phyloP scores from a whole-genome alignment of 2,888 invertebrate species.

The Pollenia amentaria region DNA sequence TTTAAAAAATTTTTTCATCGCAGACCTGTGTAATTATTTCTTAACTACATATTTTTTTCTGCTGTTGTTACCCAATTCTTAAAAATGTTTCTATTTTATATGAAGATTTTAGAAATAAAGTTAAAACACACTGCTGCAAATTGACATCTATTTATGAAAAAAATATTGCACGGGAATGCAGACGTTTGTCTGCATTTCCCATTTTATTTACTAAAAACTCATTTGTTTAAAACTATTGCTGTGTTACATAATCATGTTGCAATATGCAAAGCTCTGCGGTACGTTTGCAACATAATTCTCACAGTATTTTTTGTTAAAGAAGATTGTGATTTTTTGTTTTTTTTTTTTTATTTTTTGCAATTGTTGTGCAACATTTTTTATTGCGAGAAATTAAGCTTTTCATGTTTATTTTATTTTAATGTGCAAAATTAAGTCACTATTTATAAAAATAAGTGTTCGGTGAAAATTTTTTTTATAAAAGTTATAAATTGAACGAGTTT shows the following conservation, averaged over 20 bases:
- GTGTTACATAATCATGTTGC: background rate
- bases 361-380: slow-evolving; percentile 22
- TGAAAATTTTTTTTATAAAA: slow-evolving; percentile 25
- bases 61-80: too few relatives aligned
- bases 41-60: too few relatives aligned
- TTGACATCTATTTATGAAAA: background rate
- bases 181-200: slow-evolving; percentile 57
- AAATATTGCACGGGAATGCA: slow-evolving; percentile 27
- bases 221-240: background rate
- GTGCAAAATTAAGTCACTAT: background rate
- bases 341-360: background rate
- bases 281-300: slow-evolving; percentile 20
- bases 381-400: background rate
- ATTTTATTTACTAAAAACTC: slow-evolving; percentile 32
- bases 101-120: too few relatives aligned
- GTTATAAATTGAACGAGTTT: slow-evolving; percentile 21
- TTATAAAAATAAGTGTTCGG: background rate
- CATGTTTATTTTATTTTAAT: slow-evolving; percentile 8
- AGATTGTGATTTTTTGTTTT: background rate
- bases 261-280: slow-evolving; percentile 18
- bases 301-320: slow-evolving; percentile 2
- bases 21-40: too few relatives aligned
- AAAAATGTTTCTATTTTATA: too few relatives aligned
- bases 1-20: too few relatives aligned
- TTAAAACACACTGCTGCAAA: background rate